Evolutionary conservation across 2,797 vertebrate species (phyloP), one percentile per base, ranked within the genome.

Genomic region (Cyprinodon diabolis): DNA sequence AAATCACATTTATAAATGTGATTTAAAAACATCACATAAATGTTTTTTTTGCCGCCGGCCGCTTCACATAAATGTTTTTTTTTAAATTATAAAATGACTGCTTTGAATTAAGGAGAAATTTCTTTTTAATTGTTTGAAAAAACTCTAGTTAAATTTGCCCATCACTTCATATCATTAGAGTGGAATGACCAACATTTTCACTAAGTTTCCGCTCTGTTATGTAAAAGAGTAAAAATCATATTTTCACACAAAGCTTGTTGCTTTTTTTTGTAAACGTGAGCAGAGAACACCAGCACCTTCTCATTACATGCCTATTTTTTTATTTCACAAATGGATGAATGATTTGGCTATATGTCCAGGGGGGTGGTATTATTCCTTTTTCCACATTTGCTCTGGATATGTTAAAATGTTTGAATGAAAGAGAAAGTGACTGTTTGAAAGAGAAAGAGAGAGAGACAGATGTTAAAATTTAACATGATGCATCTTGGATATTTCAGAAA

Each of bases 261-360:
- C 77, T 84, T 86, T 63, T 63, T 30, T 45, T 87, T 80, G 15
- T 70, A 84, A 74, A 88, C 86, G 83, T 85, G 83, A 86, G 75
- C 57, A 66, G 83, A 84, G 79, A 79, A 87, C 87, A 77, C 84
- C 82, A 86, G 86, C 80, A 88, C 81, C 84, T 86, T 84, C 63
- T 86, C 78, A 54, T 81, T 78, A 85, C 75, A 84, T 80, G 82
- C 77, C 72, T 89, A 49, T 83, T 89, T 91, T 73, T 91, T 70
- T 76, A 75, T 84, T 92, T 91, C 89, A 88, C 89, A 88, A 92
- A 88, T 79, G 87, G 90, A 90, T 84, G 90, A 91, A 77, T 92
- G 92, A 91, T 79, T 89, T 48, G 5, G 66, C 81, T 54, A 76
- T 78, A n/a, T 12, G 40, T 65, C 62, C 37, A 43, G 66, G 69